These are phyloP conservation scores for Rattus norvegicus DNA, from an alignment of 2,113 vertebrate species.

Conservation along the genomic window DNA sequence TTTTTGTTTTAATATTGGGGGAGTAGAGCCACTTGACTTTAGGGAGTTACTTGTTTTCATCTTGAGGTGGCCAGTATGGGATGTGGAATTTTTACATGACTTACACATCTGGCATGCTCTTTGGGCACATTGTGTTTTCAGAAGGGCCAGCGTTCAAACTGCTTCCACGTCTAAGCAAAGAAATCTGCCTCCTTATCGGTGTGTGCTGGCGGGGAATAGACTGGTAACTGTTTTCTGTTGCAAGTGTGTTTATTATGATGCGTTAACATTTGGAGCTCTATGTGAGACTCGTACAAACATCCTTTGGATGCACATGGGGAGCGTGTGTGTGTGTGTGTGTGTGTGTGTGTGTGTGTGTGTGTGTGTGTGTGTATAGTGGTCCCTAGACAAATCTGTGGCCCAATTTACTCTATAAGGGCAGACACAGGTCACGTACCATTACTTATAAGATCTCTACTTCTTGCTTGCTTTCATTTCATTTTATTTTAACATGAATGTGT, in stretches of 20 bases:
- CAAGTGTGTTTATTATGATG: constrained; percentile 61
- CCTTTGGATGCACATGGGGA: constrained; percentile 72
- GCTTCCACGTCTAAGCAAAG: constrained; percentile 88
- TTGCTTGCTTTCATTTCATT: no score
- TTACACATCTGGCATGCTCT: constrained; percentile 90
- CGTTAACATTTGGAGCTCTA: constrained; percentile 82
- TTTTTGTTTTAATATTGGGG: constrained; percentile 91
- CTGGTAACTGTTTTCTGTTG: constrained; percentile 71
- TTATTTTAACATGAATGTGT: no score
- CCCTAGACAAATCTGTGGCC: constrained; percentile 83
- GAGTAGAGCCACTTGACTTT: constrained; percentile 70
- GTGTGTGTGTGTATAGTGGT: constrained; percentile 29
- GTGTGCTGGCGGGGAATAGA: constrained; percentile 83
- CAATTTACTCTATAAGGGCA: constrained; percentile 87
- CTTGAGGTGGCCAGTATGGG: constrained; percentile 90
- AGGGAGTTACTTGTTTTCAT: constrained; percentile 88
- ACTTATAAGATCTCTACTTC: constrained; percentile 86
- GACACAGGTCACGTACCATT: constrained; percentile 91
- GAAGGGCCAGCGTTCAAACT: constrained; percentile 87
- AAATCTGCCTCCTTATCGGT: constrained; percentile 87
- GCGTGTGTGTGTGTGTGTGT: constrained; percentile 75
- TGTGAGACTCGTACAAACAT: constrained; percentile 76
- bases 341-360: no score
- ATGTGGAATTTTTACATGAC: constrained; percentile 91
- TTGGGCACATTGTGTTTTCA: constrained; percentile 90